phyloP scores from a whole-genome alignment of 1,140 invertebrate species.

The Drosophila punjabiensis region DNA sequence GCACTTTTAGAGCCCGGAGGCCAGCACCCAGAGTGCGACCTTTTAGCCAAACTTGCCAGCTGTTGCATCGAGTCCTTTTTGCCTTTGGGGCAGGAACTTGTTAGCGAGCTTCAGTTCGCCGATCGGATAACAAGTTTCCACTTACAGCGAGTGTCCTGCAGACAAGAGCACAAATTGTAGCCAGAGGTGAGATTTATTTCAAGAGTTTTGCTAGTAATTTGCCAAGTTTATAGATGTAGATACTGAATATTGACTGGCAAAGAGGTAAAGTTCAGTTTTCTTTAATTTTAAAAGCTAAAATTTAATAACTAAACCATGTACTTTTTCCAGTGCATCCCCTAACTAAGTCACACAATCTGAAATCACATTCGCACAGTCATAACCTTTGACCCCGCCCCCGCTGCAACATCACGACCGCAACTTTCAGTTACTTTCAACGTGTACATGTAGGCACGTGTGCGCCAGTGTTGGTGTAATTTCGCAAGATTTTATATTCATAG shows the following conservation, averaged over 20 bases:
- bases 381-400: slow-evolving; percentile 58
- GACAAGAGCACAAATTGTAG: neutral
- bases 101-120: slow-evolving; percentile 5
- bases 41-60: slow-evolving; percentile 27
- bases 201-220: neutral
- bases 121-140: slow-evolving; percentile 47
- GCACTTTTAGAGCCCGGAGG: slow-evolving; percentile 39
- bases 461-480: slow-evolving; percentile 65
- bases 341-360: slow-evolving; percentile 56
- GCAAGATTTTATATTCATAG: slow-evolving; percentile 82
- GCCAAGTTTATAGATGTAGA: neutral
- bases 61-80: slow-evolving; percentile 10
- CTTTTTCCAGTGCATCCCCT: slow-evolving; percentile 46
- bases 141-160: neutral
- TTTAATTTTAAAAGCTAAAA: neutral
- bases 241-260: neutral
- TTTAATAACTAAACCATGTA: no score
- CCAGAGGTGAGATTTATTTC: neutral
- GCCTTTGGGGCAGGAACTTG: slow-evolving; percentile 11
- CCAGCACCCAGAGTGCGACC: slow-evolving; percentile 9
- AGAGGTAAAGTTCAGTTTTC: neutral
- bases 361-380: slow-evolving; percentile 60
- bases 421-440: slow-evolving; percentile 64
- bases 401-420: slow-evolving; percentile 68
- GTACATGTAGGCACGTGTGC: slow-evolving; percentile 40